Conservation (phyloP, 2,113 vertebrate genomes). For the Egretta garzetta region DNA sequence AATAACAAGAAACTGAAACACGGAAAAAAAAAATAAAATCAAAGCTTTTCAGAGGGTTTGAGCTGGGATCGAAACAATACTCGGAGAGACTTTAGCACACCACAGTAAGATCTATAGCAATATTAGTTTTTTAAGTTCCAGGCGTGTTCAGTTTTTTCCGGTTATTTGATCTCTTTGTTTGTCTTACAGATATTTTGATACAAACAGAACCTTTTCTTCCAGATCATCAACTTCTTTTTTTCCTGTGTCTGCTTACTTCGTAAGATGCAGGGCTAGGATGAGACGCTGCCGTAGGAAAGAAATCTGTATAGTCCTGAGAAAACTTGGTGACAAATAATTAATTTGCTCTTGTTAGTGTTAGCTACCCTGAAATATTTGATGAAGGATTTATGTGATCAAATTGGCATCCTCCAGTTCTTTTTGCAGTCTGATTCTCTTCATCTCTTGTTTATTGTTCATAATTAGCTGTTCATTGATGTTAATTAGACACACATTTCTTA, state of each 20-base stretch:
- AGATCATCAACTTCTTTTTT: neutral
- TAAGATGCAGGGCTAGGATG: neutral
- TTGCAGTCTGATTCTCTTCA: neutral
- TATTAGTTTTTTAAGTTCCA: neutral
- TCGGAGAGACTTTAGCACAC: neutral
- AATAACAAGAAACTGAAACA: neutral
- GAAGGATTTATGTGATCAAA: neutral
- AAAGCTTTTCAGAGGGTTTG: neutral
- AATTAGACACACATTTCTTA: neutral
- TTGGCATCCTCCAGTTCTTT: neutral
- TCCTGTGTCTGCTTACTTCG: neutral
- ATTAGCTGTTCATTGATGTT: neutral
- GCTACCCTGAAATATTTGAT: neutral
- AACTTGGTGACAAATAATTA: neutral
- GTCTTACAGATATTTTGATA: neutral
- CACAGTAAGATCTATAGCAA: neutral
- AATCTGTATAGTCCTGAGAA: neutral
- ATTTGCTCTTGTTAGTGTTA: neutral
- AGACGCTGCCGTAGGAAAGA: neutral
- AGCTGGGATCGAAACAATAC: neutral
- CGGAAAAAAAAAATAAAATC: neutral
- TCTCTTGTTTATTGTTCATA: neutral
- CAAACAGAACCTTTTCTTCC: neutral
- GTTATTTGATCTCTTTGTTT: neutral
- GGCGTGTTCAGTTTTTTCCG: neutral